These are phyloP conservation scores for Nyctereutes procyonoides DNA, from an alignment of 2,113 vertebrate genomes.

Conservation along the genomic window DNA sequence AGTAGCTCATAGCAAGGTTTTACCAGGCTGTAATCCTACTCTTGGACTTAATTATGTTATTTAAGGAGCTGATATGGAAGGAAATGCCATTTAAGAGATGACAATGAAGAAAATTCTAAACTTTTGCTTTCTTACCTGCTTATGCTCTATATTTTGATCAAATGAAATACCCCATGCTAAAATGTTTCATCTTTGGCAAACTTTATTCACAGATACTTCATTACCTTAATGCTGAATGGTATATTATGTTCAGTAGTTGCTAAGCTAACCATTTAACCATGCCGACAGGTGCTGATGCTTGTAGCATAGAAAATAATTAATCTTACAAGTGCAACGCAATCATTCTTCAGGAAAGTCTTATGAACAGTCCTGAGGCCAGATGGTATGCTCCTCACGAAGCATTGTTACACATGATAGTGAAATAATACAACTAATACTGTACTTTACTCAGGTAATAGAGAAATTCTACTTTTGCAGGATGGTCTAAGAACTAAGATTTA, in stretches of 20 bases:
- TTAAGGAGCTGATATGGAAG: background rate
- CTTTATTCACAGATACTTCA: background rate
- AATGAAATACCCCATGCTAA: background rate
- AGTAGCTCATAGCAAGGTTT: background rate
- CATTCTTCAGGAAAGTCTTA: conserved; percentile 9
- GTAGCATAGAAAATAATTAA: conserved; percentile 20
- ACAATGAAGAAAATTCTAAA: background rate
- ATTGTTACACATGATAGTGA: background rate
- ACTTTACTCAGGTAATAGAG: background rate
- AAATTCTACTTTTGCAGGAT: background rate
- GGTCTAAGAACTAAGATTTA: background rate
- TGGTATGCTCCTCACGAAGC: background rate
- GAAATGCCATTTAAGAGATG: background rate
- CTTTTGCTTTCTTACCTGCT: background rate
- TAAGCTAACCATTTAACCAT: background rate
- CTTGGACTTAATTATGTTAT: background rate
- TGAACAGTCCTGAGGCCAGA: background rate
- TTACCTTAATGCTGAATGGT: background rate
- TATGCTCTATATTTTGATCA: background rate
- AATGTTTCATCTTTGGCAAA: background rate
- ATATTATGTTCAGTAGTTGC: background rate
- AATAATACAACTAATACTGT: background rate
- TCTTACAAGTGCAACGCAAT: background rate
- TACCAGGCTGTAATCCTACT: background rate
- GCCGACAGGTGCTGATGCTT: background rate